Percentiles rank a stretch among this genome's conserved stretches.
phyloP scores from a whole-genome alignment of 1,140 invertebrate species.

The Drosophila chauvacae region DNA sequence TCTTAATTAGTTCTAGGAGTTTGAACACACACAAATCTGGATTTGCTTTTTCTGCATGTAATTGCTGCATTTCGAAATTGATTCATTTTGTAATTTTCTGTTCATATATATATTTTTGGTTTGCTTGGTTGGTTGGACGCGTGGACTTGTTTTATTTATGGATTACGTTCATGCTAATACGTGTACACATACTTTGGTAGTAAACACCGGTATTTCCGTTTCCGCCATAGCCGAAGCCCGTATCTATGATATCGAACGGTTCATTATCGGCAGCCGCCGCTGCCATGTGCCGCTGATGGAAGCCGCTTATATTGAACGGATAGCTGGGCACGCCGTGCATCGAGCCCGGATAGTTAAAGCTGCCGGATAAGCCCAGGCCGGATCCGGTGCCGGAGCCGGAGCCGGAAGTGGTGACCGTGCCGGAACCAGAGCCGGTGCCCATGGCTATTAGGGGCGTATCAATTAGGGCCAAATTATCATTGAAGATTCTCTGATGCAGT shows the following conservation, averaged over 20 bases:
- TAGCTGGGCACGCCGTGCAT: slow-evolving; percentile 80
- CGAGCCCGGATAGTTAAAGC: slow-evolving; percentile 76
- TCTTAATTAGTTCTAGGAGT: slow-evolving; percentile 42
- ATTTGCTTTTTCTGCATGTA: slow-evolving; percentile 16
- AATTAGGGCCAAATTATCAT: slow-evolving; percentile 84
- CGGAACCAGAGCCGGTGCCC: slow-evolving; percentile 45
- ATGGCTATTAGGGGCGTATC: slow-evolving; percentile 83
- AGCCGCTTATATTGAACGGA: slow-evolving; percentile 84
- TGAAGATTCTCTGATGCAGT: slow-evolving; percentile 84
- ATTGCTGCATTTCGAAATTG: slow-evolving; percentile 25
- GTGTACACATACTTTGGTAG: slow-evolving; percentile 83
- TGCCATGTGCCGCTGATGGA: slow-evolving; percentile 80
- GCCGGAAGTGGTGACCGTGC: slow-evolving; percentile 40
- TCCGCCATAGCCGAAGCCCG: slow-evolving; percentile 69
- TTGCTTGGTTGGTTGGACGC: slow-evolving; percentile 40
- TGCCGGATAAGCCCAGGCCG: slow-evolving; percentile 45
- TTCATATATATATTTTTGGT: slow-evolving; percentile 8
- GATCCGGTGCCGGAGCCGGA: slow-evolving; percentile 15
- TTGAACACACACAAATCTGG: slow-evolving; percentile 33
- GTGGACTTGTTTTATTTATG: slow-evolving; percentile 61
- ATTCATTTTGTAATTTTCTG: slow-evolving; percentile 9
- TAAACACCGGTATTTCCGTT: slow-evolving; percentile 80
- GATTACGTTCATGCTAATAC: slow-evolving; percentile 78
- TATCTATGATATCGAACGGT: slow-evolving; percentile 81
- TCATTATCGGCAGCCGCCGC: slow-evolving; percentile 75